phyloP scores from a whole-genome alignment of 1,140 invertebrate genomes.

The Bombus picipes region DNA sequence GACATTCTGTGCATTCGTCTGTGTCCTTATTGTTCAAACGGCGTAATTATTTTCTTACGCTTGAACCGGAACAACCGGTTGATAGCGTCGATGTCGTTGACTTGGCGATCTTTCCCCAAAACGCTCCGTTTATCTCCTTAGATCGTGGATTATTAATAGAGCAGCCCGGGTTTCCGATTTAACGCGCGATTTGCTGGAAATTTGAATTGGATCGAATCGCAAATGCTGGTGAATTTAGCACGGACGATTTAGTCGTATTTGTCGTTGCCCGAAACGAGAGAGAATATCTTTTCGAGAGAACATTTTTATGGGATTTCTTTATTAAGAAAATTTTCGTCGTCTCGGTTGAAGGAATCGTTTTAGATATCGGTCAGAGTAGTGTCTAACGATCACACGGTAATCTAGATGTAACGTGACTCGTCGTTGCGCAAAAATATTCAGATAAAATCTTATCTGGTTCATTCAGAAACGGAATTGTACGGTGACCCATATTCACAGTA shows the following conservation, averaged over 20 bases:
- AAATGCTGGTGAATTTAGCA: background rate
- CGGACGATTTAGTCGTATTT: background rate
- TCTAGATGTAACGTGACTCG: conserved; percentile 3
- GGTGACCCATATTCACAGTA: background rate
- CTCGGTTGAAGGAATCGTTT: background rate
- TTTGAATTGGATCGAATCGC: background rate
- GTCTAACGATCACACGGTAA: conserved; percentile 6
- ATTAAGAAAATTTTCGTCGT: no score
- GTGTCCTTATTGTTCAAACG: conserved; percentile 5
- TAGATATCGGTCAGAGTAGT: background rate
- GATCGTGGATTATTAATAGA: background rate
- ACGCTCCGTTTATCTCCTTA: background rate
- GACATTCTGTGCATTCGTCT: background rate
- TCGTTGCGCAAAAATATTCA: conserved; percentile 27
- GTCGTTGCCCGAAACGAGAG: background rate
- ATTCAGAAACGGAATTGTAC: conserved; percentile 3
- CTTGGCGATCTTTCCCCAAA: background rate
- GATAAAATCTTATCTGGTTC: conserved; percentile 11
- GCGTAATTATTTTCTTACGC: conserved; percentile 21
- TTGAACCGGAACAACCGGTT: background rate
- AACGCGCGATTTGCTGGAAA: conserved; percentile 2
- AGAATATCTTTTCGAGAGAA: background rate
- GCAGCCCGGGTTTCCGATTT: background rate
- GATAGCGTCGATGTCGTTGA: no score
- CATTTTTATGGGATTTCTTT: background rate